These are phyloP conservation scores for Loxodonta africana DNA, from an alignment of 2,113 vertebrate species.

Conservation along the genomic window DNA sequence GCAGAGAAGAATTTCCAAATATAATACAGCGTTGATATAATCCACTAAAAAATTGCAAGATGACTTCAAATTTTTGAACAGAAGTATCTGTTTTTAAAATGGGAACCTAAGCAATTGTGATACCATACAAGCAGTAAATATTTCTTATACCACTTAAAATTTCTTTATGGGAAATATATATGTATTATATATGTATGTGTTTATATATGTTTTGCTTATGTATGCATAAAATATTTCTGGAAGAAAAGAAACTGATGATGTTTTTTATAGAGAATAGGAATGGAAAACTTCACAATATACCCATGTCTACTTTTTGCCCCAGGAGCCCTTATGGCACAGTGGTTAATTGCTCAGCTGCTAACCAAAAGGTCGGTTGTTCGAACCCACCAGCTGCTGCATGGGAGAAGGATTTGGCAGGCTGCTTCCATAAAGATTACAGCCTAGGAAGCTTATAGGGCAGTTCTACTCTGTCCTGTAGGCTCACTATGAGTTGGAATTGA, in stretches of 20 bases:
- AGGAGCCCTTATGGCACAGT: neutral
- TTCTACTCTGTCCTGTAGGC: neutral
- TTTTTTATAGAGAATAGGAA: neutral
- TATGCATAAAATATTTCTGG: neutral
- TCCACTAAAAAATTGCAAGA: constrained; percentile 17
- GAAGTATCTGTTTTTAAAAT: neutral
- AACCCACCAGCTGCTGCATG: neutral
- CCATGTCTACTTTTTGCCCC: neutral
- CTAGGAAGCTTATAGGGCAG: neutral
- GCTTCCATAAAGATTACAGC: neutral
- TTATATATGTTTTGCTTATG: neutral
- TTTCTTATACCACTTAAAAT: constrained; percentile 38
- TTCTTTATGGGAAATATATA: neutral
- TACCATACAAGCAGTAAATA: constrained; percentile 23
- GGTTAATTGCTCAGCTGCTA: neutral
- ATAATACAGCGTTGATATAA: neutral
- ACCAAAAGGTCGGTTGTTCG: neutral
- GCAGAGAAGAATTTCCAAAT: constrained; percentile 35
- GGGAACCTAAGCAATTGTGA: constrained; percentile 5
- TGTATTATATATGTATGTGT: neutral
- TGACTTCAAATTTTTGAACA: neutral
- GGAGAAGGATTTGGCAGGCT: neutral
- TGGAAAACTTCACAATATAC: constrained; percentile 13
- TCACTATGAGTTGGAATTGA: neutral
- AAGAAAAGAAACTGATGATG: neutral